A percentile compares a stretch with the other conserved stretches of the same genome.
These are phyloP conservation scores for Tachina grossa DNA, from an alignment of 2,888 invertebrate species.

Conservation along the genomic window DNA sequence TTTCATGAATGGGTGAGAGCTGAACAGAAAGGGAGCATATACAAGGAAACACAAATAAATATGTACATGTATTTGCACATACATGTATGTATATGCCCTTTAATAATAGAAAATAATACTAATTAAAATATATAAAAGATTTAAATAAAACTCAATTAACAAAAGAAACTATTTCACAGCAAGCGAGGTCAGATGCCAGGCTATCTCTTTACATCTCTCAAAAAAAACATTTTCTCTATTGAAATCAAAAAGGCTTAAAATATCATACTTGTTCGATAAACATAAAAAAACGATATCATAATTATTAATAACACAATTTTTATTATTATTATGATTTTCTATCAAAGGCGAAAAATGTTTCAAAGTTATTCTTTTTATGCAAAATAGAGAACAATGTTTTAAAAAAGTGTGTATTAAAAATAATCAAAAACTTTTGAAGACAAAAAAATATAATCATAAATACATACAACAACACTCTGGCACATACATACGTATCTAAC, in stretches of 20 bases:
- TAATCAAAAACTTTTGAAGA: conserved; percentile 17
- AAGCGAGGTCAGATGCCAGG: too few relatives aligned
- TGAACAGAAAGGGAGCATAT: not conserved
- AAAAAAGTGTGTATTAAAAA: not conserved
- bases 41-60: too few relatives aligned
- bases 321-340: not conserved
- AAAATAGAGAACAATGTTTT: not conserved
- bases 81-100: too few relatives aligned
- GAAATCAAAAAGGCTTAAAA: too few relatives aligned
- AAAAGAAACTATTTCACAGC: not conserved
- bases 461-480: conserved; percentile 18
- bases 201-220: too few relatives aligned
- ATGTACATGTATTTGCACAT: too few relatives aligned
- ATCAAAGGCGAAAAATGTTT: conserved; percentile 22
- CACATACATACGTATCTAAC: conserved; percentile 39
- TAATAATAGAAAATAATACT: too few relatives aligned
- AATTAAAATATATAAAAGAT: too few relatives aligned
- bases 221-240: too few relatives aligned
- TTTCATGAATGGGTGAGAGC: conserved; percentile 18
- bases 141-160: not conserved
- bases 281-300: not conserved
- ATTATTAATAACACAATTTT: conserved; percentile 1
- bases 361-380: not conserved
- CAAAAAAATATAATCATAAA: conserved; percentile 37
- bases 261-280: not conserved